Evolutionary conservation across 2,888 invertebrate genomes (phyloP).

Genomic region (Morpho achilles): DNA sequence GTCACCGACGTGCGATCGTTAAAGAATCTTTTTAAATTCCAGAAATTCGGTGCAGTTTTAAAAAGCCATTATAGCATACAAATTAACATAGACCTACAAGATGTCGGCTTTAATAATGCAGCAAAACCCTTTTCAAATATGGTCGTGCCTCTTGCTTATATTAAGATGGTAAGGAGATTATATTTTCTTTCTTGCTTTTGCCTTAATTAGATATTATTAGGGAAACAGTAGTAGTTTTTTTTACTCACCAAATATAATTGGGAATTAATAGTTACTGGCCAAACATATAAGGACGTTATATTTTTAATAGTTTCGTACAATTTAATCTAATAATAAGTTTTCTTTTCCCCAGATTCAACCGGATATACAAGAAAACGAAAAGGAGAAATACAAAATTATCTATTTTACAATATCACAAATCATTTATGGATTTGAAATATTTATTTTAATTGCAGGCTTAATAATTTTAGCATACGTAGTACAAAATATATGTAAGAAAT

Average conservation of each 20-base stretch:
- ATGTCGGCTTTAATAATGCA: conserved; percentile 77
- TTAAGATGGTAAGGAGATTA: conserved; percentile 78
- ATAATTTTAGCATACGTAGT: conserved; percentile 33
- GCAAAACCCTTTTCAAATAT: conserved; percentile 80
- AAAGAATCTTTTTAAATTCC: conserved; percentile 21
- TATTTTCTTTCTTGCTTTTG: not conserved
- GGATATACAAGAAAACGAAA: conserved; percentile 38
- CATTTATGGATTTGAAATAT: conserved; percentile 33
- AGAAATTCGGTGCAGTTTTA: conserved; percentile 83
- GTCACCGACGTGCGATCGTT: no score
- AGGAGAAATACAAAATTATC: conserved; percentile 37
- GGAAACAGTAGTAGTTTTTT: no score
- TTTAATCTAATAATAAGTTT: not conserved
- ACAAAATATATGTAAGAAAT: conserved; percentile 28
- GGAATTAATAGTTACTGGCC: no score
- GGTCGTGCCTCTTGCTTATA: conserved; percentile 83
- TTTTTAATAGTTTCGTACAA: no score
- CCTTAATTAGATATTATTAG: not conserved
- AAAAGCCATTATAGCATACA: conserved; percentile 82
- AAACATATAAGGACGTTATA: not conserved
- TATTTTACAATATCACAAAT: conserved; percentile 41
- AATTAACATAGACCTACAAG: conserved; percentile 82
- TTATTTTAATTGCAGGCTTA: conserved; percentile 33
- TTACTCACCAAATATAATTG: no score
- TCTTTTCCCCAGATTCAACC: conserved; percentile 46